Conservation (phyloP, 2,113 vertebrate species). For the Pollachius pollachius region DNA sequence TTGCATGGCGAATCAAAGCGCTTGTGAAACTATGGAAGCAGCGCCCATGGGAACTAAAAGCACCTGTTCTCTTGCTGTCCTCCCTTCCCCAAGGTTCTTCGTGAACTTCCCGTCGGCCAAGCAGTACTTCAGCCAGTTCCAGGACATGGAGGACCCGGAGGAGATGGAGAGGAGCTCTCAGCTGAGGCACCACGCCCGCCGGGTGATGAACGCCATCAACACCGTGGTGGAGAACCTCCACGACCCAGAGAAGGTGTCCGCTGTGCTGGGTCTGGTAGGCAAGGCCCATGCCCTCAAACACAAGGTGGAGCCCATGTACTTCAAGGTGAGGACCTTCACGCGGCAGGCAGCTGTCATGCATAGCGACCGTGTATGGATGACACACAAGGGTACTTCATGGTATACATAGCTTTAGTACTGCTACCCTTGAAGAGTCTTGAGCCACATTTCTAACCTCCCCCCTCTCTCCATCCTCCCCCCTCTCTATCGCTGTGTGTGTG, state of each 20-base stretch:
- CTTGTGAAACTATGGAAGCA: too few species aligned
- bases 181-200: constrained; percentile 86
- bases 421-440: too few species aligned
- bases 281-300: constrained; percentile 93
- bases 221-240: constrained; percentile 90
- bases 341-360: too few species aligned
- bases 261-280: constrained; percentile 87
- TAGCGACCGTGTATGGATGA: too few species aligned
- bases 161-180: constrained; percentile 78
- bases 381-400: too few species aligned
- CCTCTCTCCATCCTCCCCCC: background rate
- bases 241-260: constrained; percentile 89
- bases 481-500: constrained; percentile 1
- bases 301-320: constrained; percentile 96
- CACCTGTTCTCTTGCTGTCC: background rate
- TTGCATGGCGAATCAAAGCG: too few species aligned
- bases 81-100: constrained; percentile 82
- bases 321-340: constrained; percentile 79
- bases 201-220: constrained; percentile 82
- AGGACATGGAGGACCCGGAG: constrained; percentile 73
- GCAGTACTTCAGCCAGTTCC: constrained; percentile 98
- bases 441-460: background rate
- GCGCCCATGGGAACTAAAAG: too few species aligned
- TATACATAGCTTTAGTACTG: background rate
- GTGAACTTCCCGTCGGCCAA: constrained; percentile 94